Evolutionary conservation across 2,113 vertebrate genomes (phyloP), one percentile per base, ranked within the genome.

Genomic region (Oncorhynchus masou): DNA sequence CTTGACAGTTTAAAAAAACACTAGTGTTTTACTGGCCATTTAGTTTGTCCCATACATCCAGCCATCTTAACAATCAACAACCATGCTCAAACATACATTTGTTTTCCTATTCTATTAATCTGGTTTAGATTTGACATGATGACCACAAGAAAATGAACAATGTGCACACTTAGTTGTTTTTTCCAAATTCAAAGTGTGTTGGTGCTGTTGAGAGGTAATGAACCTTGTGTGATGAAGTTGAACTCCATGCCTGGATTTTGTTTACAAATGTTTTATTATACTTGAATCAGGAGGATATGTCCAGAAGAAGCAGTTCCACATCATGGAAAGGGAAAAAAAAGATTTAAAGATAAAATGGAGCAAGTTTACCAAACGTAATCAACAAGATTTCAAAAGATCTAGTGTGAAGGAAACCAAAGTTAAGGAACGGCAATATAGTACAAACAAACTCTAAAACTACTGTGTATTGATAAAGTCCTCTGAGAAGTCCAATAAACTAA

Each of bases 201-300:
- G 34, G 67, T 70, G 54, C 45, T 57, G 48, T 60, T 69, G 54
- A 60, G 39, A 5, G 39, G 19, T 70, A 24, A 70, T 48, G 39
- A 48, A 48, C 27, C 11, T 22, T 49, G 39, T 70, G 11, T 70
- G 24, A 48, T 48, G 68, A 70, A 70, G 68, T 70, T 48, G n/a
- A 70, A 22, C 12, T 49, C 20, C 34, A 39, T 68, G 66, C 67
- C 67, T 68, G 31, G 20, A 62, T 57, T 34, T 48, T 54, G 45
- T 74, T 73, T 79, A 74, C 74, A 79, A 73, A 66, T 59, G n/a
- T 60, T 45, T 45, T 62, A 34, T 45, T 49, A 69, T 76, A 76
- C 74, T 76, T 76, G 74, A 76, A 76, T 48, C 16, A 76, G 29
- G 20, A 69, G 69, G 74, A 60, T 57, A 27, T 5, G 54, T 75